phyloP scores from a whole-genome alignment of 2,113 vertebrate species.

The Circaetus cinerascens region DNA sequence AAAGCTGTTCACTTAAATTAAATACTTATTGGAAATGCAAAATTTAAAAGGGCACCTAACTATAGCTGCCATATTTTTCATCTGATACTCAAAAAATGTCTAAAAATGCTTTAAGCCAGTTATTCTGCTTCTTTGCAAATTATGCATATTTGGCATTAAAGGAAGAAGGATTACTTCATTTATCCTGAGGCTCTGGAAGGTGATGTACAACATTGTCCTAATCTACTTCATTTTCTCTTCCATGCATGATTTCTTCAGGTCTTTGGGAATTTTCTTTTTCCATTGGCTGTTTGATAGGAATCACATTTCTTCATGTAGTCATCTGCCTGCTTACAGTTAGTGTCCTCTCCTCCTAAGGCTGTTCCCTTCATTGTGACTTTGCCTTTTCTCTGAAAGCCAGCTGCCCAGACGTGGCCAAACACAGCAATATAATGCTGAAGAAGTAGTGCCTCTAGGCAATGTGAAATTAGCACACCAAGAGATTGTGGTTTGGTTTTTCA shows the following conservation, averaged over 20 bases:
- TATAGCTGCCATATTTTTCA: neutral
- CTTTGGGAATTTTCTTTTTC: neutral
- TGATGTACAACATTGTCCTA: neutral
- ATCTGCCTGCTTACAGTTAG: neutral
- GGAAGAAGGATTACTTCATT: neutral
- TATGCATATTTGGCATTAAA: neutral
- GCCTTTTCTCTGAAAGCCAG: neutral
- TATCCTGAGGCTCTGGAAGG: neutral
- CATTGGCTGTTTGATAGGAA: neutral
- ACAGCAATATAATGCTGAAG: neutral
- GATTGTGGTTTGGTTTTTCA: neutral
- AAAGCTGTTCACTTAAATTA: neutral
- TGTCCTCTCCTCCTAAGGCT: neutral
- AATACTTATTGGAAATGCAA: neutral
- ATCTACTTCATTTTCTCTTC: neutral
- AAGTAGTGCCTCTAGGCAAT: neutral
- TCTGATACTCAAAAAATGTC: neutral
- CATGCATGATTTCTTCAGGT: neutral
- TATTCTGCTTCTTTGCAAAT: neutral
- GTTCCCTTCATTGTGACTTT: neutral
- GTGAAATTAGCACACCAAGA: rapidly evolving
- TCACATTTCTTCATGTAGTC: neutral
- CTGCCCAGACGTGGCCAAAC: neutral
- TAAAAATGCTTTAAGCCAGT: neutral
- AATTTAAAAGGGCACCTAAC: neutral